Evolutionary conservation across 2,113 vertebrate species (phyloP), one percentile per base, ranked within the genome.

Genomic region (Phyllopteryx taeniolatus): DNA sequence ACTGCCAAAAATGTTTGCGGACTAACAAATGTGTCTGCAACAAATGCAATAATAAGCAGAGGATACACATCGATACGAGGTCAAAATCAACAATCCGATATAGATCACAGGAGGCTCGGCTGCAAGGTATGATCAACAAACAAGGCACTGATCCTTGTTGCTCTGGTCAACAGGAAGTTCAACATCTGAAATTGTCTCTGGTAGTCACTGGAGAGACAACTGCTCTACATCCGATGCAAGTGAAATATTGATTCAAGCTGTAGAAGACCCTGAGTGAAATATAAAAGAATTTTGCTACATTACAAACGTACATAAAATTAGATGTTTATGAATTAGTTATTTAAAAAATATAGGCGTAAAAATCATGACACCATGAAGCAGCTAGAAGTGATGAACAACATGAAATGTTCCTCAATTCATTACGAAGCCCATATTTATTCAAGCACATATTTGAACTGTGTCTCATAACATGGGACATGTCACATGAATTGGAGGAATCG

Each of bases 241-340:
- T 84, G 78, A 84, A 85, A 86, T 72, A 90, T 83, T 80, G 73
- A 87, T 83, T 73, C 56, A 68, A 49, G 76, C 67, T 73, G 59
- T 76, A 76, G 72, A 65, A 80, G 74, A 78, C 71, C 81, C 85
- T 82, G 73, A 84, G 72, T 85, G 63, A 83, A 88, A 83, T 65
- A 79, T 76, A 60, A 83, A 86, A 83, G 61, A 81, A 85, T 77
- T 84, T 60, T 72, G 46, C 15, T 27, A 70, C 54, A 60, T 77
- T 83, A 44, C 33, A 80, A 77, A 80, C 75, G 73, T 39, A 39
- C 35, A 39, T 6, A 39, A 27, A 39, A 39, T 39, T 39, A 60
- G 54, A 81, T 67, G 43, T 67, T 53, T 11, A 62, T 76, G 44
- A 49, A 80, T 69, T 5, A 76, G 79, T 77, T 0, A 79, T 71